These are phyloP conservation scores for Malurus cyaneus DNA, from an alignment of 2,113 vertebrate species.

Conservation along the genomic window DNA sequence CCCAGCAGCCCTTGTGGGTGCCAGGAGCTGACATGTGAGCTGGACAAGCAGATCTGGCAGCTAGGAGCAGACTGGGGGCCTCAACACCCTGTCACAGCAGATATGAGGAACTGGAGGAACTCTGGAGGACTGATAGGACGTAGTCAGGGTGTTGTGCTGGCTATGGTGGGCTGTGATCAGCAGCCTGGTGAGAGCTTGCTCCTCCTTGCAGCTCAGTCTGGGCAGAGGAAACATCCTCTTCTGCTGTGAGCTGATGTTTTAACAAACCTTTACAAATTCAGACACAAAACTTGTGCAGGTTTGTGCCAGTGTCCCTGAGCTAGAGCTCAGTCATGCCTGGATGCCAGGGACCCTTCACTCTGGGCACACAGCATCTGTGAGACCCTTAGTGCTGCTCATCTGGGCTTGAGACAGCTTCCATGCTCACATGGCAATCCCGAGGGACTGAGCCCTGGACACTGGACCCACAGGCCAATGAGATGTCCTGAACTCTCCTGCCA, in stretches of 20 bases:
- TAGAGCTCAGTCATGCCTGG: fast-evolving
- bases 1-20: background rate
- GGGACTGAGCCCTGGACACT: background rate
- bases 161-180: background rate
- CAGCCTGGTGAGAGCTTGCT: background rate
- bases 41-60: background rate
- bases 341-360: background rate
- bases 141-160: fast-evolving
- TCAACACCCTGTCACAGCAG: background rate
- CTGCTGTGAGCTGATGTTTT: background rate
- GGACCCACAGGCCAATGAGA: background rate
- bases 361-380: fast-evolving
- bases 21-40: fast-evolving
- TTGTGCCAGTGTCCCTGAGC: background rate
- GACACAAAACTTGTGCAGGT: background rate
- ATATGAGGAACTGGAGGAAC: background rate
- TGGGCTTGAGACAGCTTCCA: background rate
- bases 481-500: background rate
- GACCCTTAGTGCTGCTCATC: background rate
- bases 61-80: background rate
- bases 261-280: background rate
- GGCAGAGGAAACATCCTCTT: background rate
- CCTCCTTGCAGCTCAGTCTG: background rate
- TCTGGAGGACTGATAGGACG: background rate
- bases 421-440: background rate